phyloP scores from a whole-genome alignment of 2,113 vertebrate genomes.

The Dissostichus mawsoni region DNA sequence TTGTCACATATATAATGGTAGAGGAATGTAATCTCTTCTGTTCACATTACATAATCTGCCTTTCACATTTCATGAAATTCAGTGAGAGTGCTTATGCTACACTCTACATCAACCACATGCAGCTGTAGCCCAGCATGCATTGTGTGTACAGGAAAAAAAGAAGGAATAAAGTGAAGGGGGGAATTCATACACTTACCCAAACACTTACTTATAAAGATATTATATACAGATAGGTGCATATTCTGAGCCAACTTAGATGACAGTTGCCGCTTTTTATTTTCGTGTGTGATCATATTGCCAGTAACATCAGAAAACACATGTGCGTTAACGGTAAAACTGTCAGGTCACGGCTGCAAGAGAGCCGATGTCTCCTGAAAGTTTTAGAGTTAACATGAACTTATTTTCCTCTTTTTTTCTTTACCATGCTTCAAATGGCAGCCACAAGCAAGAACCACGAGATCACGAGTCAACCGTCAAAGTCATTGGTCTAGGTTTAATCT shows the following conservation, averaged over 20 bases:
- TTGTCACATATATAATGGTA: neutral
- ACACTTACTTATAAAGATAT: slow-evolving; percentile 85
- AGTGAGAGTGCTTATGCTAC: slow-evolving; percentile 26
- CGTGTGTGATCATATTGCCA: slow-evolving; percentile 94
- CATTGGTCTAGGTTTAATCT: neutral
- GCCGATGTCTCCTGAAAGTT: slow-evolving; percentile 70
- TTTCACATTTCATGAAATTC: slow-evolving; percentile 39
- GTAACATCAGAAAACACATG: slow-evolving; percentile 90
- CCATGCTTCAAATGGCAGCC: slow-evolving; percentile 88
- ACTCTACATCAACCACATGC: slow-evolving; percentile 58
- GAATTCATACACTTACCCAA: slow-evolving; percentile 90
- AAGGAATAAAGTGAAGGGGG: slow-evolving; percentile 47
- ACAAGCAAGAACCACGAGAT: slow-evolving; percentile 24
- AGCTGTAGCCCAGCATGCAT: slow-evolving; percentile 61
- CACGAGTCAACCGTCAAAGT: neutral
- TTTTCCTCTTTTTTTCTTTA: slow-evolving; percentile 79
- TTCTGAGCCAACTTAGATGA: slow-evolving; percentile 99
- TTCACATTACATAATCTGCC: neutral
- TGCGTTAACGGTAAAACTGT: slow-evolving; percentile 83
- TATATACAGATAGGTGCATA: slow-evolving; percentile 94
- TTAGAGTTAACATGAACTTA: slow-evolving; percentile 79
- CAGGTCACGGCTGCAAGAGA: slow-evolving; percentile 34
- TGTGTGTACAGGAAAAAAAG: slow-evolving; percentile 52
- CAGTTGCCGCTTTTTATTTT: slow-evolving; percentile 94
- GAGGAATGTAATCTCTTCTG: neutral